Base-by-base conservation (phyloP, 2,888 invertebrate species). In the Nomada flava region DNA sequence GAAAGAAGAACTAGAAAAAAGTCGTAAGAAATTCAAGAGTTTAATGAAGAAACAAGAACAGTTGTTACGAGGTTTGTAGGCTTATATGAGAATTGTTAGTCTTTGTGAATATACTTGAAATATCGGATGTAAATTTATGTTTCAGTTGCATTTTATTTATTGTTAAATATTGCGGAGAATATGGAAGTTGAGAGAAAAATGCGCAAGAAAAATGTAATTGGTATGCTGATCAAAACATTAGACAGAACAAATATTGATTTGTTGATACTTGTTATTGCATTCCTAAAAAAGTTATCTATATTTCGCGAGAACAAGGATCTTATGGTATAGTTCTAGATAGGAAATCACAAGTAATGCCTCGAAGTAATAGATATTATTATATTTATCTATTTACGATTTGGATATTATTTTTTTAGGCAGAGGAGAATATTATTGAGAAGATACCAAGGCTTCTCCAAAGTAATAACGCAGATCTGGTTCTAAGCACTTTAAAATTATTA, bases 101-200 rank as follows among this genome's bases (percentile, higher is more conserved):
- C 47, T 26, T 53, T 83, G 52, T 74, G 36, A 59, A n/a, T 53
- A 13, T 18, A 36, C 15, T 36, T 57, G 23, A 62, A 67, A 11
- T 63, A 53, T 74, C 47, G 26, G 36, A 63, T 52, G 59, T 18
- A 67, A 71, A n/a, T 67, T 77, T 85, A 85, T 70, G 83, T 92
- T 94, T 72, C 92, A 95, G 98, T 98, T 63, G 97, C 98, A 3
- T 98, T 98, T 93, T 98, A 98, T 94, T 95, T 99, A 92, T 95
- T 99, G 73, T 94, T 99, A 68, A 99, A 99, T 93, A 97, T 99
- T 94, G 98, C 99, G 4, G 98, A 99, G 94, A 99, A 99, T 95
- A 96, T 98, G 11, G 97, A 97, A 93, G 97, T 99, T 3, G 99
- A 99, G 94, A 97, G 98, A 94, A 99, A 99, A 95, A 99, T 99